Base-by-base conservation (phyloP, 2,888 invertebrate species). In the Chrysina gloriosa region DNA sequence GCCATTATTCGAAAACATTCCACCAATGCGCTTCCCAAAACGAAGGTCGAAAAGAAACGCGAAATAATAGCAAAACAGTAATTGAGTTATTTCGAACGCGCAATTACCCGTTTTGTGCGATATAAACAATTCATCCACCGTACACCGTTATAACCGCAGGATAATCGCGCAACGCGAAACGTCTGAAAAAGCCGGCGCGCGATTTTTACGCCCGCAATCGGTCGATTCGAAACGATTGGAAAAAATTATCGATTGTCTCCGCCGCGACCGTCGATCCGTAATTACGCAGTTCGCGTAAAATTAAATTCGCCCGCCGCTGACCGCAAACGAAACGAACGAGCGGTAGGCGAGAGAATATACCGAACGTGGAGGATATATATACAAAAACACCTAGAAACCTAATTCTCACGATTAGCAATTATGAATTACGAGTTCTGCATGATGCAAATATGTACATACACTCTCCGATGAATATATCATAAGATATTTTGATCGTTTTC, bases 401-500 rank as follows among this genome's bases (percentile, higher is more conserved):
- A 58, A 25, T 58, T 58, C 58, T 39, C 58, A 58, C 42, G 56
- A 45, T 45, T 45, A 45, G 45, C 45, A 45, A 45, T 45, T 45
- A 45, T 21, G 16, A 21, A 45, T 45, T 45, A 19, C 9, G 45
- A 9, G 21, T 23, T 45, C 19, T 45, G 9, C 14, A 16, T 21
- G 14, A 9, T 16, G 45, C 21, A n/a, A n/a, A n/a, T n/a, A n/a
- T 45, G 45, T 21, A 21, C 45, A 9, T 21, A n/a, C 21, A 45
- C 19, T 21, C 9, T 9, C 16, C 45, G 3, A 21, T 21, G 4
- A 31, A 31, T 31, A 31, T 31, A 9, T 31, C 31, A 31, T 9
- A 31, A 31, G 9, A 31, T 7, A 7, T 31, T 31, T 31, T 31
- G 31, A 31, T 31, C n/a, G 7, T 31, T 31, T 31, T n/a, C 3